phyloP scores from a whole-genome alignment of 2,797 vertebrate species.

The Ptychobarbus kaznakovi region DNA sequence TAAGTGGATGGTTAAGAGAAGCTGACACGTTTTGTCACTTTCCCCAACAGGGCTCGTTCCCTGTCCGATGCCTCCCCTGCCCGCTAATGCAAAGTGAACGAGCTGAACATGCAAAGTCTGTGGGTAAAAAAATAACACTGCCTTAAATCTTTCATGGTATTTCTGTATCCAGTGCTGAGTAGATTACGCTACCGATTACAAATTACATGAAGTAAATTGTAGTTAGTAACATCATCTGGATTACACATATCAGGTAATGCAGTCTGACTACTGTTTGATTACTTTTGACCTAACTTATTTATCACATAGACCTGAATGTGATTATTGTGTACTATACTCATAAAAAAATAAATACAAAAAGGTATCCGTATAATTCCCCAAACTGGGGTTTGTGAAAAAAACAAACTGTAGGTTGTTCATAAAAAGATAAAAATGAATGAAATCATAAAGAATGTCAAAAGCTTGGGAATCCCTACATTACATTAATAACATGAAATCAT shows the following conservation, averaged over 20 bases:
- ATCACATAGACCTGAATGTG: neutral
- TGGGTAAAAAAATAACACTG: conserved; percentile 44
- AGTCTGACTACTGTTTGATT: neutral
- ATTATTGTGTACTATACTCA: neutral
- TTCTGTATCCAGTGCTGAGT: neutral
- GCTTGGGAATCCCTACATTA: neutral
- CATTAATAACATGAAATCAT: neutral
- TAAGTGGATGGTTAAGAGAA: conserved; percentile 74
- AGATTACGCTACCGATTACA: neutral
- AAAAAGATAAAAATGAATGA: neutral
- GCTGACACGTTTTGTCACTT: conserved; percentile 74
- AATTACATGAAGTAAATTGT: neutral
- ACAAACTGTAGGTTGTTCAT: neutral
- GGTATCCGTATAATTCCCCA: neutral
- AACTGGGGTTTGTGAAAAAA: neutral
- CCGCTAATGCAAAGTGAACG: conserved; percentile 73
- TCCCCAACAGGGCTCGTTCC: conserved; percentile 69
- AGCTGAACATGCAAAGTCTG: conserved; percentile 67
- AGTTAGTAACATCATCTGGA: neutral
- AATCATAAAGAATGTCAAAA: neutral
- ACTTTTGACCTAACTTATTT: neutral
- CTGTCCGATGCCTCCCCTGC: conserved; percentile 53
- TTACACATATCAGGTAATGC: neutral
- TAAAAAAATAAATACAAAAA: neutral
- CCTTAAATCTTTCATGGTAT: conserved; percentile 28